These are phyloP conservation scores for Nothura maculosa DNA, from an alignment of 2,797 vertebrate species.

Conservation along the genomic window DNA sequence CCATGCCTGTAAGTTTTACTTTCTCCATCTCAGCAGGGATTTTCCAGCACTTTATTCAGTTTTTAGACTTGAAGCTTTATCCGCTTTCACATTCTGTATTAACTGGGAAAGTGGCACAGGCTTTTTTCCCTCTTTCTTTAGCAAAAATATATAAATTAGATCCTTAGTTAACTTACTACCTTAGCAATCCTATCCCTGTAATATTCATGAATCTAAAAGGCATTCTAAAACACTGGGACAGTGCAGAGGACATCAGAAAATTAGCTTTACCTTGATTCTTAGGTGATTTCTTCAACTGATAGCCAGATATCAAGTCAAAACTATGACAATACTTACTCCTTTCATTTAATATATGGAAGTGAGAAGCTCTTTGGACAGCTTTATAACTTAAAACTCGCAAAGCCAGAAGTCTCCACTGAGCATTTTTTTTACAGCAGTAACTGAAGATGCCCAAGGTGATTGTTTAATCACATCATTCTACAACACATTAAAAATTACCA, in stretches of 20 bases:
- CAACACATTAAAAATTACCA: slow-evolving; percentile 22
- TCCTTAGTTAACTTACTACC: neutral
- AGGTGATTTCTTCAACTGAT: neutral
- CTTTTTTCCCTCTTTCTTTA: neutral
- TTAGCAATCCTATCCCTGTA: neutral
- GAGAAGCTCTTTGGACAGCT: neutral
- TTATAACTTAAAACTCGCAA: neutral
- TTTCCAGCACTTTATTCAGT: neutral
- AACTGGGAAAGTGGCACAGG: neutral
- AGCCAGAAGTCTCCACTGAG: neutral
- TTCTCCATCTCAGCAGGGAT: neutral
- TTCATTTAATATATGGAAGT: neutral
- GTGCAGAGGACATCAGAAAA: neutral
- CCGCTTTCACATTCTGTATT: neutral
- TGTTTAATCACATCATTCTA: neutral
- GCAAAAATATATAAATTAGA: neutral
- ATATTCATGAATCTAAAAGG: neutral
- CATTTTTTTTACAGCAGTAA: slow-evolving; percentile 26
- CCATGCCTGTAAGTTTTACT: neutral
- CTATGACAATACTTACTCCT: neutral
- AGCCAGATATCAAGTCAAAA: neutral
- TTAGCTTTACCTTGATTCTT: neutral
- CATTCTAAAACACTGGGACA: neutral
- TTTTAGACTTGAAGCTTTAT: neutral
- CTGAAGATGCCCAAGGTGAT: slow-evolving; percentile 1